These are phyloP conservation scores for Drosophila melanogaster DNA, from an alignment of 1,140 invertebrate species.

Conservation along the genomic window DNA sequence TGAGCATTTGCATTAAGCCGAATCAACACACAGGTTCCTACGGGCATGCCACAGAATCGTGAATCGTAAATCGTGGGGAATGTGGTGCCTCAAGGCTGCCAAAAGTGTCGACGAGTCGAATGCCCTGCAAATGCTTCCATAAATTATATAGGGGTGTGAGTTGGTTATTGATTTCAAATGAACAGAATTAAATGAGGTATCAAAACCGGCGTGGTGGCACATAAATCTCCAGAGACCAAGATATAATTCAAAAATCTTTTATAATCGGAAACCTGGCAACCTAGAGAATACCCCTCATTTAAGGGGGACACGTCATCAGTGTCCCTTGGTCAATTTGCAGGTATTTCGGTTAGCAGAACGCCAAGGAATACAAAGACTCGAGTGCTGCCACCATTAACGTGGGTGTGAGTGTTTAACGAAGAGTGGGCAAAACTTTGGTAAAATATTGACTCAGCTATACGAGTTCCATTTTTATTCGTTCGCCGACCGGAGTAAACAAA, in stretches of 20 bases:
- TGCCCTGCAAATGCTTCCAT: slow-evolving; percentile 18
- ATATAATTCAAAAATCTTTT: not conserved
- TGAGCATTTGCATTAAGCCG: slow-evolving; percentile 69
- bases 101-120: slow-evolving; percentile 8
- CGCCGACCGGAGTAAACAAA: slow-evolving; percentile 55
- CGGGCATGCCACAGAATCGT: slow-evolving; percentile 6
- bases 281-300: not conserved
- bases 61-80: slow-evolving; percentile 10
- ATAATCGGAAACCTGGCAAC: no score
- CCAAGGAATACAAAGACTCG: slow-evolving; percentile 22
- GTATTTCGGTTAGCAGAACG: slow-evolving; percentile 29
- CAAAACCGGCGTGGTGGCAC: not conserved
- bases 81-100: not conserved
- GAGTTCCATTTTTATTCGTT: slow-evolving; percentile 43
- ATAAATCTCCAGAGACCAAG: not conserved
- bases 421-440: slow-evolving; percentile 47
- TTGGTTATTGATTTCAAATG: not conserved
- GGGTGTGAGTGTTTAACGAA: slow-evolving; percentile 7
- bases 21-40: slow-evolving; percentile 25
- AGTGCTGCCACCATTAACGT: slow-evolving; percentile 38
- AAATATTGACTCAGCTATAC: slow-evolving; percentile 65
- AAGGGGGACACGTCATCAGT: slow-evolving; percentile 29
- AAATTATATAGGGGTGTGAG: not conserved
- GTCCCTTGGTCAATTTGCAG: slow-evolving; percentile 34
- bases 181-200: not conserved